Evolutionary conservation across 2,888 invertebrate genomes (phyloP).

Genomic region (Maniola hyperantus): DNA sequence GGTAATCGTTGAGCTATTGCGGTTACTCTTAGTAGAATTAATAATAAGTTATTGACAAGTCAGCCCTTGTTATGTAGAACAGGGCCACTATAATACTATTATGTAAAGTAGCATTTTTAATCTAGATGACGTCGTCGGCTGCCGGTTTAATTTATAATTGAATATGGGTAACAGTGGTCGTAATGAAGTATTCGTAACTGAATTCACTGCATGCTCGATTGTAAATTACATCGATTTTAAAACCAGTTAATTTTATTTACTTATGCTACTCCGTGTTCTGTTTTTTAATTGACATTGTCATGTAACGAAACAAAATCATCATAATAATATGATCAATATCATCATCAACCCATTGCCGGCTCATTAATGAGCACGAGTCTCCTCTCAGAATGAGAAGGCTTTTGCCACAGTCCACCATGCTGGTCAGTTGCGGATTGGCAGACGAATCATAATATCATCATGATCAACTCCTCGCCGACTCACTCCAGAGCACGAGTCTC

Average conservation of each 20-base stretch:
- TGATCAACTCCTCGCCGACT: too few species aligned
- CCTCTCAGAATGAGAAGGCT: too few species aligned
- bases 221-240: constrained; percentile 36
- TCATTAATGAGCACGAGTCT: too few species aligned
- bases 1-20: too few species aligned
- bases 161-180: neutral
- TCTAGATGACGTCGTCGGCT: constrained; percentile 8
- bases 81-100: neutral
- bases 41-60: neutral
- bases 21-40: too few species aligned
- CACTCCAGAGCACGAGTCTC: too few species aligned
- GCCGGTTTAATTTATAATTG: constrained; percentile 15
- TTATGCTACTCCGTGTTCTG: neutral
- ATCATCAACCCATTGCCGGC: too few species aligned
- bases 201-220: constrained; percentile 7
- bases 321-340: too few species aligned
- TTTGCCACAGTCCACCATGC: too few species aligned
- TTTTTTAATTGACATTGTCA: neutral
- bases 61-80: neutral
- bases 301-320: neutral
- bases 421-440: too few species aligned
- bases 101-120: neutral
- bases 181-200: constrained; percentile 8
- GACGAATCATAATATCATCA: too few species aligned
- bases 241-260: constrained; percentile 36